Conservation (phyloP, 2,113 vertebrate genomes). For the Paramisgurnus dabryanus region DNA sequence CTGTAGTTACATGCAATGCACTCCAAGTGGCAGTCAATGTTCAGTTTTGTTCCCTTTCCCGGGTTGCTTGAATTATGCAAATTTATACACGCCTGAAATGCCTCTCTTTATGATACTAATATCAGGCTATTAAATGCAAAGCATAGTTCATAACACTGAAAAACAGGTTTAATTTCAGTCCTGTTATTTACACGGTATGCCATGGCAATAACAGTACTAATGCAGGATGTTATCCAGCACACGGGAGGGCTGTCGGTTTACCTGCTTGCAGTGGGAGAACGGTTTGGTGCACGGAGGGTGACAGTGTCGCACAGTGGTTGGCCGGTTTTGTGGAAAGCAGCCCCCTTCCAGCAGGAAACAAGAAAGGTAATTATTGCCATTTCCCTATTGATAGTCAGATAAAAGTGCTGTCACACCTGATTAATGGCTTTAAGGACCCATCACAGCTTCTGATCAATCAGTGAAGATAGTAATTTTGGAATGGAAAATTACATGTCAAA, state of each 20-base stretch:
- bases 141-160: no score
- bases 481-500: conserved; percentile 75
- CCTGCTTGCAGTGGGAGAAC: conserved; percentile 97
- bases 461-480: conserved; percentile 69
- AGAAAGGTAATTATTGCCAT: conserved; percentile 57
- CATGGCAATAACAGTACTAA: background rate
- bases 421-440: conserved; percentile 65
- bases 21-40: conserved; percentile 19
- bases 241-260: conserved; percentile 62
- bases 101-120: conserved; percentile 7
- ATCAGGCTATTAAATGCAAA: background rate
- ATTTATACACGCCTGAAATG: conserved; percentile 3
- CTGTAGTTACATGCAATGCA: conserved; percentile 14
- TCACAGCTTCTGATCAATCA: conserved; percentile 66
- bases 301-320: conserved; percentile 83
- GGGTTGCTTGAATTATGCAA: conserved; percentile 26
- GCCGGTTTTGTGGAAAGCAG: conserved; percentile 81
- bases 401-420: conserved; percentile 69
- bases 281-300: conserved; percentile 91
- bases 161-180: background rate
- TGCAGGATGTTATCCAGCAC: background rate
- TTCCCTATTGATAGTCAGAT: conserved; percentile 67
- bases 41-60: background rate
- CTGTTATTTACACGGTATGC: background rate
- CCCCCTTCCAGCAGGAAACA: conserved; percentile 79